Evolutionary conservation across 2,113 vertebrate species (phyloP), one percentile per base, ranked within the genome.

Genomic region (Pao palembangensis): DNA sequence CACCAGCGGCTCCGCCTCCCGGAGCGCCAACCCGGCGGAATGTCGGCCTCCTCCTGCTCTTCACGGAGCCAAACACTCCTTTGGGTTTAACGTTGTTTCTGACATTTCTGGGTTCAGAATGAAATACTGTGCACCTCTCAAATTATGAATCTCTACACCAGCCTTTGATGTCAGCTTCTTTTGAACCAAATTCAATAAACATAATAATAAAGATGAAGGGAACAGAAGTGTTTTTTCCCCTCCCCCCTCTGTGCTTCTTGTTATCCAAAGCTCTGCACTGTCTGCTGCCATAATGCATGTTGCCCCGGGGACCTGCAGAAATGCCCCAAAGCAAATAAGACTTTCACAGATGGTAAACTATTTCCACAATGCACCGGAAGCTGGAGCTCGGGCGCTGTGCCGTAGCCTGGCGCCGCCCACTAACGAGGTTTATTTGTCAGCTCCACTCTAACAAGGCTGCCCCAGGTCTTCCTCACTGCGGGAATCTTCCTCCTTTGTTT

Each of bases 151-250:
- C 85, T 87, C 71, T 23, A 74, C 77, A 75, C 59, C 58, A 20
- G 51, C 65, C 81, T 91, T 91, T 91, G 88, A 90, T 86, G 86
- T 85, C 78, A 71, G 86, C 79, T 89, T 77, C 88, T 90, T 90
- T 88, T 88, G 84, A 89, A 88, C 87, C 82, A 85, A 88, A 89
- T 88, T 87, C 87, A 88, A 88, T 88, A 90, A 86, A 78, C 77
- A 82, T 87, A 90, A 85, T 87, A 90, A 85, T 86, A 85, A 75
- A 87, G 84, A 87, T 78, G 84, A 90, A 88, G 78, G 82, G 84
- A 79, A 80, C 69, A 81, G 79, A 81, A 70, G 80, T 78, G 73
- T 74, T 86, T 87, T 85, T 79, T 53, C 2, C 6, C n/a, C 8
- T 21, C 18, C 44, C 44, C 2, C 85, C 64, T 71, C 63, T 59